Base-by-base conservation (phyloP, 2,113 vertebrate species). In the Dicerorhinus sumatrensis region DNA sequence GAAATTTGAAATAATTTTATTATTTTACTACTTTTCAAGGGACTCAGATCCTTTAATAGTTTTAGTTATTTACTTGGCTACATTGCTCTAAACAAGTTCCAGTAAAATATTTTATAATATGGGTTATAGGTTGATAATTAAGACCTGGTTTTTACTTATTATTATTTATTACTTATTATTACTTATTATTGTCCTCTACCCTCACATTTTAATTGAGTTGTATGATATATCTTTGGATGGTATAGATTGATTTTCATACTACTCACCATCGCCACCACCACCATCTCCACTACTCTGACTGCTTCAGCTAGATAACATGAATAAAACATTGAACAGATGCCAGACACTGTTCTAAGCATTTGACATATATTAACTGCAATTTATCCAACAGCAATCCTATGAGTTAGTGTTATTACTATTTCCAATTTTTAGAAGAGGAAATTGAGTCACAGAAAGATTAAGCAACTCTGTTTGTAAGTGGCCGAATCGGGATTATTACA, bases 371-470 rank as follows among this genome's bases (percentile, higher is more conserved):
- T 97, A 93, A 88, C 63, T 77, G 58, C 48, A 70, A 62, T 80
- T 88, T 92, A 92, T 56, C 39, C 73, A 92, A 12, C 76, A 70
- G 70, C 13, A 90, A 75, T 6, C 18, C n/a, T 21, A 5, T 54
- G 82, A 93, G 33, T 91, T 98, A 73, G 69, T 83, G 11, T 95
- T 77, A 67, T 94, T 65, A 73, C 86, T 51, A 72, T 79, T 54
- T 82, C 65, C 33, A 97, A 31, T 89, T 95, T 96, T 80, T 72
- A 70, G 51, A 95, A 86, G 56, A 86, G 67, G 86, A 94, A 93
- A 83, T 83, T 91, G 95, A 96, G 69, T 96, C 96, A 97, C 17
- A 73, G 80, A 72, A n/a, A 82, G 27, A 95, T 92, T 83, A 95
- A 92, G n/a, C 65, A 65, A 76, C 60, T 93, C n/a, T 84, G 3